Evolutionary conservation across 2,888 invertebrate genomes (phyloP).

Genomic region (Schizaphis graminum): DNA sequence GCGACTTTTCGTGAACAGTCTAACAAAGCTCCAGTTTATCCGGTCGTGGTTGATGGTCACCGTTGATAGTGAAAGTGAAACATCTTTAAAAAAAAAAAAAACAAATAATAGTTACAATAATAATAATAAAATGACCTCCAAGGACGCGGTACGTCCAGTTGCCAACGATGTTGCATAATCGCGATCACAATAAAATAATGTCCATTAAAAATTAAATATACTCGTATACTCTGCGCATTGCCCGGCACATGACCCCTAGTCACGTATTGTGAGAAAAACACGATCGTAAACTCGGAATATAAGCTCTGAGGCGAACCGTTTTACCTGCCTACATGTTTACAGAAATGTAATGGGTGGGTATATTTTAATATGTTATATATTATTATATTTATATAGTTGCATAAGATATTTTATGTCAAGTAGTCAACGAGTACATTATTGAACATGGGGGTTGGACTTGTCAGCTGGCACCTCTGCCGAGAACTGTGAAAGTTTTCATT

Average conservation of each 20-base stretch:
- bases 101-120: neutral
- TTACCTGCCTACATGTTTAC: neutral
- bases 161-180: constrained; percentile 50
- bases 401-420: constrained; percentile 12
- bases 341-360: constrained; percentile 6
- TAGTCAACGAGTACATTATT: neutral
- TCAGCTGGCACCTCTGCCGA: neutral
- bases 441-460: constrained; percentile 8
- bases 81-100: constrained; percentile 39
- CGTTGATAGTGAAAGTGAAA: constrained; percentile 40
- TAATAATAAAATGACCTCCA: constrained; percentile 57
- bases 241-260: constrained; percentile 28
- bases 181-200: constrained; percentile 61
- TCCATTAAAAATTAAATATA: constrained; percentile 40
- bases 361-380: neutral
- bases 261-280: constrained; percentile 40
- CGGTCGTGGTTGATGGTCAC: constrained; percentile 11
- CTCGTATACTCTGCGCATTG: neutral
- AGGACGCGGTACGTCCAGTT: constrained; percentile 55
- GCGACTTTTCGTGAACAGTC: neutral
- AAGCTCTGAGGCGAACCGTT: neutral
- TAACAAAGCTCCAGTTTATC: constrained; percentile 41
- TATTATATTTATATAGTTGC: constrained; percentile 26
- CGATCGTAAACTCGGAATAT: constrained; percentile 44
- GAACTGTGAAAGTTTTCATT: constrained; percentile 53